A percentile compares a stretch with the other conserved stretches of the same genome.
Conservation (phyloP, 2,888 invertebrate species). For the Calliscelio sp. region DNA sequence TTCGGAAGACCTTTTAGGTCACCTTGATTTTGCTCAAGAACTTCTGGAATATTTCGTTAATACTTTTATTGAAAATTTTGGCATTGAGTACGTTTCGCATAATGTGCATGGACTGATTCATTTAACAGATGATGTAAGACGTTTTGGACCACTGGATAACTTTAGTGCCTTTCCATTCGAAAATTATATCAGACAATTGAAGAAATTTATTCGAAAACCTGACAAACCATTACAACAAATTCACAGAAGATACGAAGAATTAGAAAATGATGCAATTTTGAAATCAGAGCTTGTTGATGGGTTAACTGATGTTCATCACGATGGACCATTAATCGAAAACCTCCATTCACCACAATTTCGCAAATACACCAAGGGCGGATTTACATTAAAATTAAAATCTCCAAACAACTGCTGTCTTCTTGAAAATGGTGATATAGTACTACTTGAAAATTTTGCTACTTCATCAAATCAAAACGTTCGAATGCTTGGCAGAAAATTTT, state of each 20-base stretch:
- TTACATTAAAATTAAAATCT: neutral
- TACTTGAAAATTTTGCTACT: conserved; percentile 14
- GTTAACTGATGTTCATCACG: neutral
- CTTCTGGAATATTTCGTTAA: neutral
- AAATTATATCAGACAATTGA: neutral
- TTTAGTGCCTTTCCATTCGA: neutral
- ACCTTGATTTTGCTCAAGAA: neutral
- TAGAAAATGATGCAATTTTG: neutral
- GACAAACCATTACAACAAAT: neutral
- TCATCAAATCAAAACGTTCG: neutral
- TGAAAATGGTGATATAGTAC: neutral
- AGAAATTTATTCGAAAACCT: neutral
- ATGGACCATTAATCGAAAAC: neutral
- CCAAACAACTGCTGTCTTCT: conserved; percentile 13
- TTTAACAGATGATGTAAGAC: neutral
- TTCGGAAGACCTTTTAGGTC: neutral
- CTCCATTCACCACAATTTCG: neutral
- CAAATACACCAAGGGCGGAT: neutral
- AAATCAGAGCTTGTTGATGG: neutral
- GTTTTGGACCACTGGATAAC: neutral
- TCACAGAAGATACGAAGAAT: neutral
- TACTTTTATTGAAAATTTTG: neutral
- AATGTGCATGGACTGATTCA: neutral
- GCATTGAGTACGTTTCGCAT: neutral
- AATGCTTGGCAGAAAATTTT: neutral